phyloP scores from a whole-genome alignment of 2,797 vertebrate genomes.

The Delichon dasypus region DNA sequence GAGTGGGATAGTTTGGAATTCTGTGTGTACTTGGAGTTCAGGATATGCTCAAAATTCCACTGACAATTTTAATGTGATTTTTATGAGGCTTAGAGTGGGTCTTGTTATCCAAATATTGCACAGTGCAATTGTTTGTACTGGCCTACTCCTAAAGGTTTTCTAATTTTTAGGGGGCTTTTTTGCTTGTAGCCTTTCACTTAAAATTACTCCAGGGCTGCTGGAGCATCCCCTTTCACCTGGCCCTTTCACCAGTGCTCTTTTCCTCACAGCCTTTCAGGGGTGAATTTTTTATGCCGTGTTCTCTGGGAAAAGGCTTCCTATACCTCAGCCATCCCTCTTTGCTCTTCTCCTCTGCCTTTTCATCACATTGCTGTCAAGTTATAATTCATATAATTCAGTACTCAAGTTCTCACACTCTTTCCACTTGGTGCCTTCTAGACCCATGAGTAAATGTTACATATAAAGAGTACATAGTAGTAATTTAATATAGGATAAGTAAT shows the following conservation, averaged over 20 bases:
- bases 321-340: not conserved
- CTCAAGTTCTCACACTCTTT: not conserved
- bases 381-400: not conserved
- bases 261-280: not conserved
- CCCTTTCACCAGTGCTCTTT: not conserved
- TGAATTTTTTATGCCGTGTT: not conserved
- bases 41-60: not conserved
- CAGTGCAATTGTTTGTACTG: not conserved
- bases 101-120: not conserved
- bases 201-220: not conserved
- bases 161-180: not conserved
- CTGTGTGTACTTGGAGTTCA: not conserved
- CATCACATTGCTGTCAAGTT: fast-evolving
- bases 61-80: not conserved
- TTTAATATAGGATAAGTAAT: not conserved
- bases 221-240: not conserved
- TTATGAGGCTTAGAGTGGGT: not conserved
- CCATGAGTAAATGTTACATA: not conserved
- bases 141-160: not conserved
- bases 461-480: not conserved
- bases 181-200: not conserved
- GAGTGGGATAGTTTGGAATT: not conserved
- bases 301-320: not conserved
- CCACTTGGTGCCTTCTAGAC: not conserved
- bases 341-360: not conserved